Base-by-base conservation (phyloP, 2,797 vertebrate genomes). In the Leucoraja ocellata region DNA sequence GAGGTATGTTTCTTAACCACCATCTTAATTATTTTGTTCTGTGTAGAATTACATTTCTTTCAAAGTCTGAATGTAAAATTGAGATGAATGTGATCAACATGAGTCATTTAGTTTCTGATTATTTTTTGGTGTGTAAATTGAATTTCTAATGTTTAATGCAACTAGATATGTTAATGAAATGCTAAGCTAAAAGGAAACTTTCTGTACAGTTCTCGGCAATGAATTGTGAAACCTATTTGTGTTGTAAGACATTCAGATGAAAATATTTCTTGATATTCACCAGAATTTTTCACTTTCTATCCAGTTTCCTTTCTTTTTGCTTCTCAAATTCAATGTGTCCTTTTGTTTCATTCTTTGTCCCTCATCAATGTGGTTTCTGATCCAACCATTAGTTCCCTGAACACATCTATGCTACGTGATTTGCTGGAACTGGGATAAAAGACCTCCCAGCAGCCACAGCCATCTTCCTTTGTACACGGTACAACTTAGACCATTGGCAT, bases 1-100 rank as follows among this genome's bases (percentile, higher is more conserved):
- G 76, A 91, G 90, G 90, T 92, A 92, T 23, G 90, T 58, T 92
- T 92, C 90, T 76, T 92, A 76, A 74, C 18, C 39, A 25, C 21
- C 6, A 16, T 76, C 39, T 46, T 46, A 32, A 25, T 91, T 1
- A 91, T 91, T 76, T 76, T 54, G 36, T 73, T 71, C 39, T 91
- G 23, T 13, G 46, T 39, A 71, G 39, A 91, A 14, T 54, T 46
- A 73, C 73, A 13, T 3, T 46, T 39, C 13, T 76, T 92, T 92
- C 4, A 54, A 74, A 25, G 71, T 74, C 6, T 74, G 21, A 74
- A 23, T 7, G 1, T 1, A 74, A 74, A 91, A 90, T 90, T 18
- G 2, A 18, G 65, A 39, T 90, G 63, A 91, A 91, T 71, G 6
- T 84, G 58, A 90, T 90, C 16, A 90, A 36, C 28, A 4, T n/a